Conservation (phyloP, 2,797 vertebrate genomes). For the Sphaeramia orbicularis region DNA sequence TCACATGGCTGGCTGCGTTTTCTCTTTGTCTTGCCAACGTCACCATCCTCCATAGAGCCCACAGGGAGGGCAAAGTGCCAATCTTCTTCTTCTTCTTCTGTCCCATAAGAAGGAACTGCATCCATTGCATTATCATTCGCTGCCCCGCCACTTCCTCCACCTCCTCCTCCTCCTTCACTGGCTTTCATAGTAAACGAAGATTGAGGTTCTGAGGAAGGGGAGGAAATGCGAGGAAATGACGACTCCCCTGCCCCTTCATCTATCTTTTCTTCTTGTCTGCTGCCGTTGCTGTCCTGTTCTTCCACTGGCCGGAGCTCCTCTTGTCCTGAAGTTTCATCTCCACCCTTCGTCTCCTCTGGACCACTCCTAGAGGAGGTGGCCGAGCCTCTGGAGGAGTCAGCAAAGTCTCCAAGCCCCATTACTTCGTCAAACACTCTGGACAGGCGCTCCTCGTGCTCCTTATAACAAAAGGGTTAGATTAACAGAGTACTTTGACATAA, state of each 20-base stretch:
- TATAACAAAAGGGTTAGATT: background rate
- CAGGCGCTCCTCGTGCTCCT: constrained; percentile 73
- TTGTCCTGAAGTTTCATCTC: constrained; percentile 46
- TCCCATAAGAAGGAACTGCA: constrained; percentile 64
- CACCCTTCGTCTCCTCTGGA: constrained; percentile 55
- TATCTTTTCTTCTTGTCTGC: constrained; percentile 63
- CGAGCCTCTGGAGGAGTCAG: constrained; percentile 77
- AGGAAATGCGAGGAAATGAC: constrained; percentile 26
- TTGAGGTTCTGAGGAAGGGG: constrained; percentile 36
- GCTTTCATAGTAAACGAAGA: constrained; percentile 50
- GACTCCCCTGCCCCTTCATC: constrained; percentile 47
- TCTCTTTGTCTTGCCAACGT: constrained; percentile 37
- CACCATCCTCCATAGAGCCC: constrained; percentile 58
- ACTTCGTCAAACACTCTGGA: constrained; percentile 80
- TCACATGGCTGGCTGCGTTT: constrained; percentile 18
- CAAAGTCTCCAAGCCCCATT: constrained; percentile 79
- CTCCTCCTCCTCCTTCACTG: constrained; percentile 37
- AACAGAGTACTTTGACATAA: background rate
- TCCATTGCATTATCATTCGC: constrained; percentile 74
- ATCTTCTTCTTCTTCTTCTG: constrained; percentile 78
- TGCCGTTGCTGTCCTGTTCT: constrained; percentile 64
- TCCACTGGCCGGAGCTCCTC: constrained; percentile 38
- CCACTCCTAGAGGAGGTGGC: constrained; percentile 70
- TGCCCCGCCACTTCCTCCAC: constrained; percentile 63
- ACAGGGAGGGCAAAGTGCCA: constrained; percentile 77